A percentile compares a stretch with the other conserved stretches of the same genome.
Conservation (phyloP, 2,888 invertebrate genomes). For the Drosophila koepferae region DNA sequence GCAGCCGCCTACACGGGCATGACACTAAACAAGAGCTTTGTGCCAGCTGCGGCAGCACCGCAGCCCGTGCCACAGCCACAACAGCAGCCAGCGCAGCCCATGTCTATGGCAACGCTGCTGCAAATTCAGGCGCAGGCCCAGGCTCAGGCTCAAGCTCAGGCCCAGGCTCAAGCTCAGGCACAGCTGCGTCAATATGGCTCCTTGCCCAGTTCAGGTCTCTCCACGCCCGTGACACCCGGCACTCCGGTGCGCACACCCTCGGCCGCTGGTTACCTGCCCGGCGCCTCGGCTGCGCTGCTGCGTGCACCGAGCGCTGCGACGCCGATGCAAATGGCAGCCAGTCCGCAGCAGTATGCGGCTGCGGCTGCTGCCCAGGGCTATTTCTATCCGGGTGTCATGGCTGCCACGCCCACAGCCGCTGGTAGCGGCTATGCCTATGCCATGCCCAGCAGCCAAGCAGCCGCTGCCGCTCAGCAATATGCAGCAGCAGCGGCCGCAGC, state of each 20-base stretch:
- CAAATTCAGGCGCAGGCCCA: conserved; percentile 65
- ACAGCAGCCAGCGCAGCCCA: conserved; percentile 49
- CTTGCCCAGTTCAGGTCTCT: conserved; percentile 65
- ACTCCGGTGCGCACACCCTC: conserved; percentile 61
- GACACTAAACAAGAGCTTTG: conserved; percentile 87
- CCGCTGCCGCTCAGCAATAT: conserved; percentile 78
- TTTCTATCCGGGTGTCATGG: conserved; percentile 86
- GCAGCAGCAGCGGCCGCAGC: conserved; percentile 74
- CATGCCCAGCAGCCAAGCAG: conserved; percentile 57
- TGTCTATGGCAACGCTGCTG: conserved; percentile 61
- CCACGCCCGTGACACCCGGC: conserved; percentile 66
- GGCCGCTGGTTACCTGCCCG: conserved; percentile 65
- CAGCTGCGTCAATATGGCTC: conserved; percentile 66
- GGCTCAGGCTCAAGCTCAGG: conserved; percentile 28
- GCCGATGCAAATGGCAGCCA: conserved; percentile 59
- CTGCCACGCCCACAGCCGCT: conserved; percentile 58
- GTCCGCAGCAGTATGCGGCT: conserved; percentile 52
- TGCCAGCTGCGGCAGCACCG: conserved; percentile 50
- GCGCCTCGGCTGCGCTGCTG: conserved; percentile 45
- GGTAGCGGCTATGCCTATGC: conserved; percentile 85
- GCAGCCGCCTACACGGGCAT: conserved; percentile 89
- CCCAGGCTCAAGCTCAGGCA: conserved; percentile 46
- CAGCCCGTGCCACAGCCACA: conserved; percentile 61
- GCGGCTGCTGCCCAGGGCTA: conserved; percentile 80
- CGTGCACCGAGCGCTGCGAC: conserved; percentile 59